Percentiles rank a stretch among this genome's conserved stretches.
Evolutionary conservation across 2,113 vertebrate species (phyloP).

Genomic region (Lethenteron camtschaticum): DNA sequence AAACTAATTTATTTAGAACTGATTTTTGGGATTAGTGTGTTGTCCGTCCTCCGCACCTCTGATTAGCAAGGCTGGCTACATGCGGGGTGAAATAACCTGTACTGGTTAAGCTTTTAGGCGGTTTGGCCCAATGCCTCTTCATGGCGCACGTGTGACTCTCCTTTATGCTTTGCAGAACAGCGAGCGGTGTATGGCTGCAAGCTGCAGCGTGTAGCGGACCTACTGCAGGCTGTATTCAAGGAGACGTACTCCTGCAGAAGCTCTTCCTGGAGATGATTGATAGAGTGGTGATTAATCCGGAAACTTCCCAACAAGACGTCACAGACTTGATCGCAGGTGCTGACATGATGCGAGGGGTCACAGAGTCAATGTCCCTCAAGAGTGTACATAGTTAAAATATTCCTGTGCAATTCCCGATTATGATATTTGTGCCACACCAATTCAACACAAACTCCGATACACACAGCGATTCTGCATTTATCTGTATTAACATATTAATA

Average conservation of each 20-base stretch:
- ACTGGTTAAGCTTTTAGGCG: no score
- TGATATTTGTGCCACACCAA: no score
- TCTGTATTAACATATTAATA: neutral
- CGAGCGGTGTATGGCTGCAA: slow-evolving; percentile 50
- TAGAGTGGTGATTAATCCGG: slow-evolving; percentile 27
- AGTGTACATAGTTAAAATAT: neutral
- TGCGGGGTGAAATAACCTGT: no score
- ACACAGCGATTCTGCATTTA: neutral
- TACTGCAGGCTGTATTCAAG: slow-evolving; percentile 66
- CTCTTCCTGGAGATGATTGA: slow-evolving; percentile 60
- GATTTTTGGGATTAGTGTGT: no score
- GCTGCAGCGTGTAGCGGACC: slow-evolving; percentile 59
- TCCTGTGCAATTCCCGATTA: neutral
- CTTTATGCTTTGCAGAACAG: slow-evolving; percentile 34
- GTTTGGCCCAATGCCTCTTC: no score
- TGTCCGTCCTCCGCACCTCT: no score
- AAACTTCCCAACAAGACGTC: slow-evolving; percentile 28
- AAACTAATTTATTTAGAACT: no score
- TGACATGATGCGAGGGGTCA: neutral
- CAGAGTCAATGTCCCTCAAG: neutral
- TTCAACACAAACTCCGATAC: neutral
- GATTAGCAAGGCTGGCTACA: no score
- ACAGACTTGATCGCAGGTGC: slow-evolving; percentile 42
- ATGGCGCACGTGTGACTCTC: no score
- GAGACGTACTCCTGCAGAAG: slow-evolving; percentile 73